phyloP scores from a whole-genome alignment of 2,888 invertebrate species.

The Parascotia fuliginaria region DNA sequence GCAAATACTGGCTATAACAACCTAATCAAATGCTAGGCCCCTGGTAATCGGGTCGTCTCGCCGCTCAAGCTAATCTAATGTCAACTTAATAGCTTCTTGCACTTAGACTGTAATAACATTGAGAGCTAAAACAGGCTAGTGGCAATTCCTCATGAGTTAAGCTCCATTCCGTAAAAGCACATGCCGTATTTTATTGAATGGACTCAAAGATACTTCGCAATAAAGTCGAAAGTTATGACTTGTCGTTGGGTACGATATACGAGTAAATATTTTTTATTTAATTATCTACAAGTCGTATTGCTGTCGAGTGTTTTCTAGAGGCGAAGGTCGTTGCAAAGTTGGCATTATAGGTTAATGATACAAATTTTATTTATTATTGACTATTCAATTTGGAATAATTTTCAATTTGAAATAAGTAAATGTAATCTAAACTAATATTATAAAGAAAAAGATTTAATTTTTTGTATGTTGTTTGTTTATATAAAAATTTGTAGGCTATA shows the following conservation, averaged over 20 bases:
- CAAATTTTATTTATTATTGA: no score
- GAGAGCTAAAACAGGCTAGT: constrained; percentile 48
- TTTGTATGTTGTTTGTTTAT: no score
- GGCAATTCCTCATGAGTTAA: constrained; percentile 45
- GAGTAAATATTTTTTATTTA: constrained; percentile 4
- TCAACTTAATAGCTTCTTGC: constrained; percentile 56
- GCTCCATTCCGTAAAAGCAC: constrained; percentile 45
- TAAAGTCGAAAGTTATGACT: constrained; percentile 13
- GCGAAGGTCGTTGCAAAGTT: no score
- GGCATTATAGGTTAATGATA: no score
- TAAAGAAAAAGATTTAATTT: no score
- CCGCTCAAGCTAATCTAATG: constrained; percentile 47
- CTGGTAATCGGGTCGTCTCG: constrained; percentile 42
- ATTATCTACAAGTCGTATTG: no score
- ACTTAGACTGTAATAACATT: constrained; percentile 52
- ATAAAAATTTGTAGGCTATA: no score
- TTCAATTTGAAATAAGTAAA: no score
- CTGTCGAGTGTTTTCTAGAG: no score
- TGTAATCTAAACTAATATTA: no score
- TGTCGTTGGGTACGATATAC: background rate
- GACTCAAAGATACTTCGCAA: constrained; percentile 38
- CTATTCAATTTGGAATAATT: no score
- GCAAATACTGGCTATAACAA: constrained; percentile 61
- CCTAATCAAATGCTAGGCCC: constrained; percentile 63
- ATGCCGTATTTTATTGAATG: constrained; percentile 34